phyloP scores from a whole-genome alignment of 2,113 vertebrate genomes.

The Micronycteris hirsuta region DNA sequence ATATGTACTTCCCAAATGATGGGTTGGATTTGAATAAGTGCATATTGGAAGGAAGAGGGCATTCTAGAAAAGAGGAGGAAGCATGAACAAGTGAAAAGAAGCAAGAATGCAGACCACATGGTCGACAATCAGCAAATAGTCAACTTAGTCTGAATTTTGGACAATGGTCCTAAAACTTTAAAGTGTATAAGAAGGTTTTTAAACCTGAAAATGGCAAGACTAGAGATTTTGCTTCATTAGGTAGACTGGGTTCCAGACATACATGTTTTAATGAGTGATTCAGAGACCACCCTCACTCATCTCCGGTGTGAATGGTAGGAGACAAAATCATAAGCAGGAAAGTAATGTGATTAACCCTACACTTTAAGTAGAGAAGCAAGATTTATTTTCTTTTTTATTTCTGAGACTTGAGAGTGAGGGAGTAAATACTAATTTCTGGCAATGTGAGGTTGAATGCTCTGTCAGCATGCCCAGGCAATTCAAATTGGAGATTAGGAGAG shows the following conservation, averaged over 20 bases:
- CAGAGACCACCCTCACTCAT: not conserved
- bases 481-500: not conserved
- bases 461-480: not conserved
- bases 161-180: not conserved
- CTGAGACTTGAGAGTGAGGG: not conserved
- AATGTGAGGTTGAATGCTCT: not conserved
- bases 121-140: not conserved
- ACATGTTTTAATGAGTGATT: not conserved
- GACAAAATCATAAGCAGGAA: not conserved
- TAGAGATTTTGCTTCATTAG: not conserved
- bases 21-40: not conserved
- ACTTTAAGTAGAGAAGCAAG: not conserved
- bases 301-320: not conserved
- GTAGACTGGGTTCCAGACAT: not conserved
- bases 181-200: not conserved
- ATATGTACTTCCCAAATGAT: not conserved
- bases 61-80: not conserved
- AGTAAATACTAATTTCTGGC: not conserved
- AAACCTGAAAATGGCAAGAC: not conserved
- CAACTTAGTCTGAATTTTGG: not conserved
- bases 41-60: not conserved
- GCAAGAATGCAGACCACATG: not conserved
- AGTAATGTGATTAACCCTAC: not conserved
- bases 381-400: slow-evolving; percentile 8
- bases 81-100: not conserved